These are phyloP conservation scores for Fringilla coelebs DNA, from an alignment of 2,797 vertebrate genomes.

Conservation along the genomic window DNA sequence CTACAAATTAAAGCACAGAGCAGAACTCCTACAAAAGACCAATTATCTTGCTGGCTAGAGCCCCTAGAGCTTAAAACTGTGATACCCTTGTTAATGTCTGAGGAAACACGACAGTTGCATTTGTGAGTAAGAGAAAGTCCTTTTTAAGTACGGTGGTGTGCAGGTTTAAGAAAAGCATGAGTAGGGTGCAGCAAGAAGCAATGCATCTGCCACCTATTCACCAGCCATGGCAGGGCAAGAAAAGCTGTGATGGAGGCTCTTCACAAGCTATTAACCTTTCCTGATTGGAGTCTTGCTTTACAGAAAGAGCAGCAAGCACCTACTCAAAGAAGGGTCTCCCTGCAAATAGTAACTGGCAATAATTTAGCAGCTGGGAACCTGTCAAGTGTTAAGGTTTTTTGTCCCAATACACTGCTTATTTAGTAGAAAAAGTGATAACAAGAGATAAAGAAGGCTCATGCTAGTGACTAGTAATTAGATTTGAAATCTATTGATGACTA, in stretches of 20 bases:
- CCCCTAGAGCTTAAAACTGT: not conserved
- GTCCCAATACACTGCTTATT: not conserved
- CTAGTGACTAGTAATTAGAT: not conserved
- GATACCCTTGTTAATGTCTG: not conserved
- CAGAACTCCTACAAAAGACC: not conserved
- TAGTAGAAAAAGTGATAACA: not conserved
- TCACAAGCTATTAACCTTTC: slow-evolving; percentile 70
- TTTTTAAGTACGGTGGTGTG: not conserved
- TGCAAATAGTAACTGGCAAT: slow-evolving; percentile 30
- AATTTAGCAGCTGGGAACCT: slow-evolving; percentile 17
- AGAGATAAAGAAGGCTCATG: not conserved
- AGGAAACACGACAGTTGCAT: not conserved
- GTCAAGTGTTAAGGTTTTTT: not conserved
- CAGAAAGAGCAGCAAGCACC: slow-evolving; percentile 41
- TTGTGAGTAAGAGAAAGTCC: not conserved
- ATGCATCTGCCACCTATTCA: not conserved
- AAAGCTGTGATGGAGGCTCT: slow-evolving; percentile 28
- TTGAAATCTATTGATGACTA: not conserved
- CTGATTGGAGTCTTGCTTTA: slow-evolving; percentile 63
- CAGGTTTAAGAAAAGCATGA: not conserved
- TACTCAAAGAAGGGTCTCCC: not conserved
- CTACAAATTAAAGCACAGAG: not conserved
- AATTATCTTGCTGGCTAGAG: not conserved
- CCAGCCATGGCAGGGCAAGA: slow-evolving; percentile 9
- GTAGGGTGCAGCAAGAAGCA: not conserved